Evolutionary conservation across 1,140 invertebrate genomes (phyloP), one percentile per base, ranked within the genome.

Genomic region (Oedothorax gibbosus): DNA sequence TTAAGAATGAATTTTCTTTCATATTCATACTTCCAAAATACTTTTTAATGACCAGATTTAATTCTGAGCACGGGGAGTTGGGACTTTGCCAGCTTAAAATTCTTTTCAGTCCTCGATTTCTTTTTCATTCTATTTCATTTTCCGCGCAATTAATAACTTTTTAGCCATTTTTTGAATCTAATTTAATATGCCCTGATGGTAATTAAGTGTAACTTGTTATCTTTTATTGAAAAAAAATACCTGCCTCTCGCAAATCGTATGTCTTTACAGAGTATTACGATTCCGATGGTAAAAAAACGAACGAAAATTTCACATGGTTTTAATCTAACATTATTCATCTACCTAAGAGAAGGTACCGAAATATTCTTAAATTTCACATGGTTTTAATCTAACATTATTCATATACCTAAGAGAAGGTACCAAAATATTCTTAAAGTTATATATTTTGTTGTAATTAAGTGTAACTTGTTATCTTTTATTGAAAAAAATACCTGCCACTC

Each of bases 131-230:
- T 68, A 66, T 79, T 79, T 68, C 62, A 79, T 79, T 79, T 79
- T 64, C 64, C 56, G n/a, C 20, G 53, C 50, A 64, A 79, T 79
- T 79, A 79, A 79, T 79, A 79, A 79, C 77, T 79, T 79, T 68
- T 79, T 68, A 79, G 77, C 49, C 35, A 49, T 68, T 65, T 68
- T 79, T 20, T 68, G 20, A 35, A 49, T 56, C 60, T 14, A 56
- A 56, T 66, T 79, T 68, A 79, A 79, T 79, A 62, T n/a, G 66
- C 49, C 54, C 68, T 20, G 21, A n/a, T n/a, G n/a, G 57, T 79
- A 79, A 79, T 79, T 79, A 79, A 79, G 68, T 79, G 64, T 64
- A 68, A 79, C 65, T 68, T 68, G 21, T n/a, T 49, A 9, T n/a
- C 35, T 35, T 35, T 35, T 5, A 35, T 35, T 35, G 35, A 35